These are phyloP conservation scores for Phyllopteryx taeniolatus DNA, from an alignment of 2,113 vertebrate genomes.

Conservation along the genomic window DNA sequence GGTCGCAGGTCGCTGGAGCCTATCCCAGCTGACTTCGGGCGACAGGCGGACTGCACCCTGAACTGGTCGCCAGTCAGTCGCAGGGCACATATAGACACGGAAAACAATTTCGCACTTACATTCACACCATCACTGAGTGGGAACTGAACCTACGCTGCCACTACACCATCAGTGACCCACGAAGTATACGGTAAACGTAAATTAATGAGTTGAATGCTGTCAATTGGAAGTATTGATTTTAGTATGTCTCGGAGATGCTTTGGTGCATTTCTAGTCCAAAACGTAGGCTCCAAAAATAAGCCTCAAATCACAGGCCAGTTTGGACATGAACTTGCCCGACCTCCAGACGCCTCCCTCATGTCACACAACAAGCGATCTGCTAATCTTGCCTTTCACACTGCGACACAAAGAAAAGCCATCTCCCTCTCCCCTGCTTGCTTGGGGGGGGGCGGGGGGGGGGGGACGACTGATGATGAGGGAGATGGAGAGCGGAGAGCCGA, in stretches of 20 bases:
- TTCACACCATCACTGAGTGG: no score
- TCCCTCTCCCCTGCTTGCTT: conserved; percentile 28
- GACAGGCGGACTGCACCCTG: no score
- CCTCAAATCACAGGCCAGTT: conserved; percentile 20
- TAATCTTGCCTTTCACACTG: conserved; percentile 54
- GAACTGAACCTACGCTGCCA: no score
- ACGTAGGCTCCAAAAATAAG: neutral
- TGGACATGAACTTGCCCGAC: conserved; percentile 40
- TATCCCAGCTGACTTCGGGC: no score
- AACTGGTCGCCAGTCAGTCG: no score
- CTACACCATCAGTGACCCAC: no score
- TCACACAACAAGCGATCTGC: conserved; percentile 38
- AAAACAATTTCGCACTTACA: no score
- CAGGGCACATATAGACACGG: no score
- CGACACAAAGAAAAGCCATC: conserved; percentile 34
- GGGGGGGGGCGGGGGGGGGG: no score
- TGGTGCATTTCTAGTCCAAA: neutral
- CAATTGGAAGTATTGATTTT: neutral
- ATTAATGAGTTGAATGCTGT: no score
- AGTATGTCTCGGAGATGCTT: neutral
- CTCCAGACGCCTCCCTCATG: conserved; percentile 39
- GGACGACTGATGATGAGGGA: conserved; percentile 45
- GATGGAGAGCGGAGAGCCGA: conserved; percentile 35
- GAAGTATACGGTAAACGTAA: no score
- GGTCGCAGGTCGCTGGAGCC: no score